Base-by-base conservation (phyloP, 2,888 invertebrate genomes). In the Diploptera punctata region DNA sequence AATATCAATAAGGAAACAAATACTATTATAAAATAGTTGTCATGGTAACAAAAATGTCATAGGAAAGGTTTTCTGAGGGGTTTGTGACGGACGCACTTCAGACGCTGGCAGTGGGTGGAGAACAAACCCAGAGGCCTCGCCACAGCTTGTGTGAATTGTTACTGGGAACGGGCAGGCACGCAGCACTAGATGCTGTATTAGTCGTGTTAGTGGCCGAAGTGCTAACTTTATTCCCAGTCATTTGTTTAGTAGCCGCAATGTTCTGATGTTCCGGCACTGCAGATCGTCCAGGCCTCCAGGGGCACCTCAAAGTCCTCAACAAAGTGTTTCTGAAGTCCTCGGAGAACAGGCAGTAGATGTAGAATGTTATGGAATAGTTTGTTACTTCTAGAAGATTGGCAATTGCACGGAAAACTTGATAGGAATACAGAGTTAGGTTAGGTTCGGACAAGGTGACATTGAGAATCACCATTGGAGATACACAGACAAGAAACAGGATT, bases 361-460 rank as follows among this genome's bases (percentile, higher is more conserved):
- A 91, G 84, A 93, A 93, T 44, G 92, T 92, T 75, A 91, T 88
- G 38, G 92, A 91, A 81, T 92, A 93, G 82, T 92, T 92, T 76
- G 89, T 88, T 62, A 92, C 85, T 83, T 93, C 92, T 80, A 93
- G 83, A 38, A 92, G 84, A 82, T 93, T 93, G 71, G 92, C 91
- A 65, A 90, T 81, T 0, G 91, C 90, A 18, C 91, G 87, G 79
- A 91, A 91, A 54, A 91, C 88, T 85, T 90, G 90, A 81, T 90
- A 90, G 47, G 89, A 86, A 79, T 88, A 90, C 76, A 86, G 84
- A 49, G 85, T 85, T 76, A 89, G 82, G 78, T 89, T 88, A 74
- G 86, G 85, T 76, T 89, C 87, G 38, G 88, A 89, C 75, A 91
- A 83, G 13, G 90, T 90, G 76, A 91, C 87, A 78, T 90, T 90